Percentiles rank a stretch among this genome's conserved stretches.
These are phyloP conservation scores for Epinephelus coioides DNA, from an alignment of 2,797 vertebrate species.

Conservation along the genomic window DNA sequence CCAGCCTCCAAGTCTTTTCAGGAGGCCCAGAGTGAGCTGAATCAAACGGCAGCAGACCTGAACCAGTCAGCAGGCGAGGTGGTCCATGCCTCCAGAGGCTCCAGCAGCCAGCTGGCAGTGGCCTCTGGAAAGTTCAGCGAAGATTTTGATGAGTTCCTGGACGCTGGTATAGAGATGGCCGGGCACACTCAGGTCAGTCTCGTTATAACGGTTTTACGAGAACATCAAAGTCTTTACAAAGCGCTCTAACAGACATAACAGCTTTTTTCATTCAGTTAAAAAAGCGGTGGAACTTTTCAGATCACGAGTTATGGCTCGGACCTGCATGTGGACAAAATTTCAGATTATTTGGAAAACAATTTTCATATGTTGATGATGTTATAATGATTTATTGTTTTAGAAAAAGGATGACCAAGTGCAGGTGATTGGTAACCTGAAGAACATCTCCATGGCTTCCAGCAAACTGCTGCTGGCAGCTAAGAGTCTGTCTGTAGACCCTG, in stretches of 20 bases:
- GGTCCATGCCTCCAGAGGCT: slow-evolving; percentile 94
- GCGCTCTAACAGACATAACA: background rate
- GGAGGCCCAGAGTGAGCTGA: slow-evolving; percentile 96
- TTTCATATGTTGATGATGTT: background rate
- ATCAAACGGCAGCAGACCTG: slow-evolving; percentile 95
- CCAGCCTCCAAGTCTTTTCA: slow-evolving; percentile 95
- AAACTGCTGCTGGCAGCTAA: slow-evolving; percentile 97
- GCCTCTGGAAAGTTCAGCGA: slow-evolving; percentile 98
- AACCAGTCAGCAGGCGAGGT: slow-evolving; percentile 98
- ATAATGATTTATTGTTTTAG: slow-evolving; percentile 76
- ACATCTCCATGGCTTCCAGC: slow-evolving; percentile 99
- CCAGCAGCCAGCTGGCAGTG: slow-evolving; percentile 93
- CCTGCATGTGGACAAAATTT: background rate
- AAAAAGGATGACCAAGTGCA: slow-evolving; percentile 99
- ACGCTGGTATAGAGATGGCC: slow-evolving; percentile 99
- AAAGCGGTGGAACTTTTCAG: background rate
- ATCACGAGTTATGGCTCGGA: background rate
- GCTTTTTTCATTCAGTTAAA: background rate
- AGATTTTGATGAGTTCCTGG: slow-evolving; percentile 98
- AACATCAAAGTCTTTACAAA: background rate
- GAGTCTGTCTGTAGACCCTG: slow-evolving; percentile 97
- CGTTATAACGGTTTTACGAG: background rate
- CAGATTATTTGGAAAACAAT: too few relatives aligned
- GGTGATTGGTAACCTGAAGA: slow-evolving; percentile 98
- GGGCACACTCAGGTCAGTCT: slow-evolving; percentile 94